Evolutionary conservation across 1,140 invertebrate species (phyloP).

Genomic region (Cydia strobilella): DNA sequence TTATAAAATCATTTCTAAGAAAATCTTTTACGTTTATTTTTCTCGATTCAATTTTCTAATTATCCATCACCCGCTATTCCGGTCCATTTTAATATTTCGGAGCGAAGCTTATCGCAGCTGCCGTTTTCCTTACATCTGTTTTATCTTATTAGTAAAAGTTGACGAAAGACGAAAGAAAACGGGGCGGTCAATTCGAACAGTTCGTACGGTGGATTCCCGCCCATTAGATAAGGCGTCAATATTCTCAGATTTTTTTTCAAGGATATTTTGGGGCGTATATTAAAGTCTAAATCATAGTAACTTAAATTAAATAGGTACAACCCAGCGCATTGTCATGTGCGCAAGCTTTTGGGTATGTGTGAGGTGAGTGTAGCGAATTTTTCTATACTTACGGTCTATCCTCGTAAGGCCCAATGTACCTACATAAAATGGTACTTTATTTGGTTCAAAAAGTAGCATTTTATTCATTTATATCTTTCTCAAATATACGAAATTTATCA

Average conservation of each 20-base stretch:
- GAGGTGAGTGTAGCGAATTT: too few relatives aligned
- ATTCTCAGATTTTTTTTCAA: too few relatives aligned
- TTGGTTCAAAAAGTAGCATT: too few relatives aligned
- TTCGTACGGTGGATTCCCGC: slow-evolving; percentile 41
- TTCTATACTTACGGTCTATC: too few relatives aligned
- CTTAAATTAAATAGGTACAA: too few relatives aligned
- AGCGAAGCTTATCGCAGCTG: slow-evolving; percentile 16
- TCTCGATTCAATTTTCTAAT: slow-evolving; percentile 10
- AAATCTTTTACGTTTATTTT: background rate
- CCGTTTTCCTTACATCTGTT: slow-evolving; percentile 25
- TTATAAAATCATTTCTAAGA: background rate
- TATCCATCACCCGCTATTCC: slow-evolving; percentile 15
- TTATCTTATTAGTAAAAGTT: slow-evolving; percentile 20
- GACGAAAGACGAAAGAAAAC: slow-evolving; percentile 38
- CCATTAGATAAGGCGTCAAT: background rate
- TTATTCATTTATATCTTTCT: too few relatives aligned
- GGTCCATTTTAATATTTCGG: slow-evolving; percentile 17
- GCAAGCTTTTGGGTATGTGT: too few relatives aligned
- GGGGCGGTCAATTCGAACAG: slow-evolving; percentile 45
- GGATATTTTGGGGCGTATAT: background rate
- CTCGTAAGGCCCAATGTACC: too few relatives aligned
- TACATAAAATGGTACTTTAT: too few relatives aligned
- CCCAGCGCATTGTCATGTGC: too few relatives aligned
- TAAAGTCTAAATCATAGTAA: too few relatives aligned
- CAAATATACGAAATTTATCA: too few relatives aligned